Evolutionary conservation across 2,888 invertebrate genomes (phyloP).

Genomic region (Acrocera orbiculus): DNA sequence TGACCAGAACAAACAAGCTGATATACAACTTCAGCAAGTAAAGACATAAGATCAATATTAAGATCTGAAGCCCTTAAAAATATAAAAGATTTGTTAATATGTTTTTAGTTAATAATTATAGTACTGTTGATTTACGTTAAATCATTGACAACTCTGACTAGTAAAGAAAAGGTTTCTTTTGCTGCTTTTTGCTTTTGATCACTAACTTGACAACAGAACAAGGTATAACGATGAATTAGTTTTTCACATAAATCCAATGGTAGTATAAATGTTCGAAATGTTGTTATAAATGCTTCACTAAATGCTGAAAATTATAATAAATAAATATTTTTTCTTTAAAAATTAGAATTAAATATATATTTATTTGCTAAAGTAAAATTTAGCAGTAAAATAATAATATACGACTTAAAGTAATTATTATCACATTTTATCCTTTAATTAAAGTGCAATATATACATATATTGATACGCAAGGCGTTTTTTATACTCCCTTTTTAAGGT

Average conservation of each 20-base stretch:
- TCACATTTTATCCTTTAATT: no score
- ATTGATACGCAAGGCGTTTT: no score
- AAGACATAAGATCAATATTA: slow-evolving; percentile 57
- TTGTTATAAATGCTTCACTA: slow-evolving; percentile 89
- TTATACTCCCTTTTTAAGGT: no score
- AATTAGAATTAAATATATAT: no score
- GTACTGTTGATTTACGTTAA: slow-evolving; percentile 57
- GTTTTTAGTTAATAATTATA: slow-evolving; percentile 5
- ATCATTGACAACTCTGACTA: slow-evolving; percentile 89
- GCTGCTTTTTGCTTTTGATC: slow-evolving; percentile 56
- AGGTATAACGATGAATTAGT: slow-evolving; percentile 44
- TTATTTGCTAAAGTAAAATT: no score
- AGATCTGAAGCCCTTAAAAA: slow-evolving; percentile 67
- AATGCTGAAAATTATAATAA: slow-evolving; percentile 19
- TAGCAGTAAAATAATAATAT: no score
- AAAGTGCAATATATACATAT: no score
- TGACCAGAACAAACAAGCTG: slow-evolving; percentile 85
- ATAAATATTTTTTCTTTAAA: not conserved
- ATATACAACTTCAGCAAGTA: slow-evolving; percentile 84
- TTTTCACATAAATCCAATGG: slow-evolving; percentile 74
- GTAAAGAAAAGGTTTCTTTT: slow-evolving; percentile 74
- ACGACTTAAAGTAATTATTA: no score
- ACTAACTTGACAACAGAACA: slow-evolving; percentile 53
- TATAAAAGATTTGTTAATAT: no score
- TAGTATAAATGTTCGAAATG: slow-evolving; percentile 88